Evolutionary conservation across 2,797 vertebrate species (phyloP).

Genomic region (Nyctalus aviator): DNA sequence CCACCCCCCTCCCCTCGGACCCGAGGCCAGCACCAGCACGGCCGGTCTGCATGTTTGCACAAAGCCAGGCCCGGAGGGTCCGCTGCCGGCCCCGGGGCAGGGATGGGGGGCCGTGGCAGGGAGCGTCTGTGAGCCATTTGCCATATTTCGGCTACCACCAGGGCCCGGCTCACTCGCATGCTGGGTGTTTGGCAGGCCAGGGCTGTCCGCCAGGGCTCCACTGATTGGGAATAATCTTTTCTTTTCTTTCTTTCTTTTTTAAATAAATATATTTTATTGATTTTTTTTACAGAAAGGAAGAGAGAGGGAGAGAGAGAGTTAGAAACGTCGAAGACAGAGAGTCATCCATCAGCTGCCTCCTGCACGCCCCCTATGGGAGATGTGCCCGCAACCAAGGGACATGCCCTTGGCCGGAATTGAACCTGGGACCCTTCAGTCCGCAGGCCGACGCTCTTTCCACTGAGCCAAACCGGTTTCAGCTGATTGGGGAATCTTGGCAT

Average conservation of each 20-base stretch:
- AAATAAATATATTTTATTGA: too few relatives aligned
- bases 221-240: background rate
- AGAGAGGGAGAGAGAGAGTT: too few relatives aligned
- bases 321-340: too few relatives aligned
- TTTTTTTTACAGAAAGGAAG: too few relatives aligned
- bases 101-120: rapidly evolving
- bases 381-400: too few relatives aligned
- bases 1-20: background rate
- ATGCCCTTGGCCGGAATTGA: too few relatives aligned
- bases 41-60: rapidly evolving
- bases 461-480: background rate
- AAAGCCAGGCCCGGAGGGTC: rapidly evolving
- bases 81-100: too few relatives aligned
- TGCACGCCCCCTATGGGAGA: too few relatives aligned
- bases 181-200: background rate
- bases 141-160: background rate
- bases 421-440: too few relatives aligned
- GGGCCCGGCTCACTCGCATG: background rate
- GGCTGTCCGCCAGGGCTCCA: background rate
- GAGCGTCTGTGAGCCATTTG: conserved; percentile 29
- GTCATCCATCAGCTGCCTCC: too few relatives aligned
- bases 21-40: background rate
- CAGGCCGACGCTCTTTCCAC: too few relatives aligned
- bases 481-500: background rate
- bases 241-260: too few relatives aligned